Base-by-base conservation (phyloP, 2,113 vertebrate species). In the Ploceus nigricollis region DNA sequence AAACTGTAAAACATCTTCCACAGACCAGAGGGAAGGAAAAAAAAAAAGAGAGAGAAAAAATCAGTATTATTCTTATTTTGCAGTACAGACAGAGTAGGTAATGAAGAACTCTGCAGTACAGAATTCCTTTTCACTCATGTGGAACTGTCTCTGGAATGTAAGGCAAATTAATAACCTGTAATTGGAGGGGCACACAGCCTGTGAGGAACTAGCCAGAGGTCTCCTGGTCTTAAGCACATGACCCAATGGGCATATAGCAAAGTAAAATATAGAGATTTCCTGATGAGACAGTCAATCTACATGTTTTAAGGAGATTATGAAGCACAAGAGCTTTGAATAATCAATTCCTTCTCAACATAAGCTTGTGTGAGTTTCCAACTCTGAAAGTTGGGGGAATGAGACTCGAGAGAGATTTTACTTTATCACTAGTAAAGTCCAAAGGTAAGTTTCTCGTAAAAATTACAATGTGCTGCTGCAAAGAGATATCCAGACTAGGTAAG, bases 271-370 rank as follows among this genome's bases (percentile, higher is more conserved):
- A 90, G 90, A 97, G 94, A 85, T 84, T 76, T 91, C 71, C 94
- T 95, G 95, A 94, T 81, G 95, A 97, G 83, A 87, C 75, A 83
- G 57, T 96, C 96, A 90, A 94, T 96, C 96, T 86, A 45, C 80
- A 88, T 77, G 84, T 89, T 97, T 95, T 95, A 96, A 94, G 89
- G 40, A 96, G 95, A 97, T 97, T 91, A 96, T 96, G 96, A 94
- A 91, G 93, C 93, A 83, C 82, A 30, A 69, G 91, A 93, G 89
- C 89, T 95, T 89, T 94, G 95, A 94, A 94, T 97, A 94, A 96
- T 94, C 85, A 93, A 84, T 97, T 96, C 90, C 91, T 93, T 96
- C 95, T 94, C 95, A 97, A 90, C 95, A 73, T 89, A 57, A 95
- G 88, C 73, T 66, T 44, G 51, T 79, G 86, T 53, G 90, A 86